Conservation (phyloP, 2,797 vertebrate species). For the Cyclura pinguis region DNA sequence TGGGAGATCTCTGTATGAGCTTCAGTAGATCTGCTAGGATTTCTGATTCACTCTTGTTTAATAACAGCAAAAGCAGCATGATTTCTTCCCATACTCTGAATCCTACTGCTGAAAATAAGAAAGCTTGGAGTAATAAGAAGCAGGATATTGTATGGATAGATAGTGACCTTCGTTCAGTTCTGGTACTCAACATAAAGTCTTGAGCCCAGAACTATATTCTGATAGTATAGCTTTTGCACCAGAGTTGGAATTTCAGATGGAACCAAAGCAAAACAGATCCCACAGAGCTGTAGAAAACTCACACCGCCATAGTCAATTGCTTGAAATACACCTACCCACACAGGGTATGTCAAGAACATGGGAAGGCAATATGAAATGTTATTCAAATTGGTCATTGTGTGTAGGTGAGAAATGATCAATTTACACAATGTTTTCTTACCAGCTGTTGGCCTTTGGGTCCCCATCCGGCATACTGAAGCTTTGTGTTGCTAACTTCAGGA, state of each 20-base stretch:
- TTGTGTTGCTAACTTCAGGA: conserved; percentile 90
- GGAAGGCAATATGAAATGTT: not conserved
- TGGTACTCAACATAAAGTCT: not conserved
- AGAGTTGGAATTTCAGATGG: not conserved
- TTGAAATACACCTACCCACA: too few relatives aligned
- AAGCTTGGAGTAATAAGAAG: not conserved
- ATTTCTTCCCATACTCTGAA: not conserved
- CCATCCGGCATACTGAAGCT: conserved; percentile 96
- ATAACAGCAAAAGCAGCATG: too few relatives aligned
- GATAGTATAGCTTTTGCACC: too few relatives aligned
- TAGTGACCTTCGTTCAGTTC: not conserved
- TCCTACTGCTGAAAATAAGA: not conserved
- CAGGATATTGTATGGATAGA: not conserved
- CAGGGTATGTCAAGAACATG: too few relatives aligned
- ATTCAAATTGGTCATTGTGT: not conserved
- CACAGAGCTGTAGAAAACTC: not conserved
- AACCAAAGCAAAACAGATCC: not conserved
- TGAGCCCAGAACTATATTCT: too few relatives aligned
- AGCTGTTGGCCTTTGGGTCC: conserved; percentile 95
- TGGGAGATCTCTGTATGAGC: too few relatives aligned
- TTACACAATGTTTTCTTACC: conserved; percentile 82
- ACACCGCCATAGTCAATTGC: too few relatives aligned
- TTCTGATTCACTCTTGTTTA: too few relatives aligned
- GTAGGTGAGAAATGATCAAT: conserved; percentile 12
- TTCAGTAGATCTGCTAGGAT: too few relatives aligned